Evolutionary conservation across 2,113 vertebrate species (phyloP).

Genomic region (Zosterops borbonicus): DNA sequence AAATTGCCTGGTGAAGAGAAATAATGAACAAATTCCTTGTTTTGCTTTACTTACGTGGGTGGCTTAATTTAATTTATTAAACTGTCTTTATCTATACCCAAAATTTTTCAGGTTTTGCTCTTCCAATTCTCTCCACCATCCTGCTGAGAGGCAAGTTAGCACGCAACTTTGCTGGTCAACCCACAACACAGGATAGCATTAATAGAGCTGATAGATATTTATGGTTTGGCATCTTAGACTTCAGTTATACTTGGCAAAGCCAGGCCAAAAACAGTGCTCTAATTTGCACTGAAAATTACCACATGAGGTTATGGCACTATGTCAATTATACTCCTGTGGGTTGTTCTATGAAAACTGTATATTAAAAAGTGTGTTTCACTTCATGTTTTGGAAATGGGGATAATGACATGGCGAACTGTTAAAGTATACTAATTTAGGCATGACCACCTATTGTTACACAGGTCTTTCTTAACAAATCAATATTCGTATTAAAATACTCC

Average conservation of each 20-base stretch:
- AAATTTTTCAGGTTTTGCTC: not conserved
- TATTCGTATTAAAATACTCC: not conserved
- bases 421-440: not conserved
- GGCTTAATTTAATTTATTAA: not conserved
- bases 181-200: not conserved
- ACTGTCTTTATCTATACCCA: not conserved
- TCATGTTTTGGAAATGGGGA: not conserved
- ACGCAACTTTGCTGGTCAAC: not conserved
- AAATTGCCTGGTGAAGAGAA: not conserved
- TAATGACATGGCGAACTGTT: not conserved
- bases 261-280: not conserved
- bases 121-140: not conserved
- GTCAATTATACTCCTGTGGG: not conserved
- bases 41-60: rapidly evolving
- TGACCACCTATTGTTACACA: not conserved
- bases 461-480: not conserved
- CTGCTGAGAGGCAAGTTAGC: not conserved
- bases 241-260: not conserved
- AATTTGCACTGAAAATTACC: not conserved
- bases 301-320: not conserved
- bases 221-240: not conserved
- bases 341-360: not conserved
- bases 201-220: not conserved
- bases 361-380: not conserved
- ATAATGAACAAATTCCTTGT: not conserved